Evolutionary conservation across 2,797 vertebrate genomes (phyloP), one percentile per base, ranked within the genome.

Genomic region (Falco cherrug): DNA sequence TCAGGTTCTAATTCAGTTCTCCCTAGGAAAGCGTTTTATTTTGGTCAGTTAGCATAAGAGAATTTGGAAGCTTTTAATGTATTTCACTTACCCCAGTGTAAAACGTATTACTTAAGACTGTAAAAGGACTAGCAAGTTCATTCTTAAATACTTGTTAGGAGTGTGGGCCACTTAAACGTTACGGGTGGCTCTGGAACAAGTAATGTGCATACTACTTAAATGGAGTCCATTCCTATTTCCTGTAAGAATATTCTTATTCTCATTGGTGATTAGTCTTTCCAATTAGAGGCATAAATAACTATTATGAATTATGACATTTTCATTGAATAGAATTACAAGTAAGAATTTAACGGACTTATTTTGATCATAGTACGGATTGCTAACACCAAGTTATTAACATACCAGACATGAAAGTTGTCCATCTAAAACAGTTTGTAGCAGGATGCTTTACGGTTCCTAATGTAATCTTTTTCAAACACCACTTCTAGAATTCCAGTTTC

Each of bases 401-500:
- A 69, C 24, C 29, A 64, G 75, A 68, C 17, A 45, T 43, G 29
- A 88, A 73, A 77, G 75, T 2, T 60, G 28, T n/a, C 31, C 35
- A 45, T 87, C 60, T 59, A 16, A 37, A 68, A 71, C 9, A 70
- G 25, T 53, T 75, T 22, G 68, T 29, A 70, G 53, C 26, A 74
- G 89, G 56, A 71, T 31, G 25, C 31, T 74, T 87, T 84, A 16
- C 47, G 65, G 33, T 22, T 71, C 19, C 80, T 80, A 51, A 67
- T 47, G 31, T 47, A 16, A 39, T 54, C 28, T 41, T 89, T 91
- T 78, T 59, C 48, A 81, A 87, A 75, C 11, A 47, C 8, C 24
- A 54, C 2, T 91, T 95, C 28, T 74, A 97, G 97, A 94, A 93
- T 70, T 88, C 53, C 90, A 95, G 48, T 48, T 73, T 65, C 65